Base-by-base conservation (phyloP, 2,797 vertebrate species). In the Apodemus agrarius region DNA sequence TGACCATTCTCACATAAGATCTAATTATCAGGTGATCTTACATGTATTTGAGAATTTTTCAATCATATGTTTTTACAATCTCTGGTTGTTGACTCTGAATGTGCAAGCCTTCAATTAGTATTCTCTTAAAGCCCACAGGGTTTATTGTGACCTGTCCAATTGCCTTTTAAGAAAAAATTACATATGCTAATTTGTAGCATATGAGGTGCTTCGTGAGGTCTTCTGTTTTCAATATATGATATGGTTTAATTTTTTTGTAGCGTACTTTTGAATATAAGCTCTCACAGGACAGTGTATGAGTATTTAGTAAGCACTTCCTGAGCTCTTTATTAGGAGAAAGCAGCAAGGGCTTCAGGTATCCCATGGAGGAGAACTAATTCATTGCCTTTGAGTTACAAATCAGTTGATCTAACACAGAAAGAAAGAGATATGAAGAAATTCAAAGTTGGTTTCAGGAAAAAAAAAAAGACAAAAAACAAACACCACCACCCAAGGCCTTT, bases 381-480 rank as follows among this genome's bases (percentile, higher is more conserved):
- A 34, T 93, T 80, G 40, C 29, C 40, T 17, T 40, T 24, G 5
- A 86, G 43, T 92, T 91, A 65, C 40, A 57, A 54, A 80, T 86
- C 82, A 94, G 54, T 94, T 81, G 59, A 74, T 57, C 37, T 61
- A 8, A 26, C 79, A 10, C 14, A 54, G 34, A 40, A 52, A 75
- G 54, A 63, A 82, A 82, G 95, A 76, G 74, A n/a, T 43, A 65
- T 63, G 78, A 89, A 59, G 29, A 29, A 17, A 74, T 89, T 24
- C 37, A 21, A 83, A 74, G 82, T 29, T 29, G n/a, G 22, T 81
- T 46, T 96, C 86, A 78, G 65, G 59, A 84, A 93, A 91, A 81
- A 93, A 26, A 14, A 6, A 46, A 67, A 40, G n/a, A n/a, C 24
- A 76, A 21, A 67, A 52, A 76, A n/a, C 37, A 81, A 76, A 84